Percentiles rank a stretch among this genome's conserved stretches.
phyloP scores from a whole-genome alignment of 2,113 vertebrate species.

The Cephalopholis sonnerati region DNA sequence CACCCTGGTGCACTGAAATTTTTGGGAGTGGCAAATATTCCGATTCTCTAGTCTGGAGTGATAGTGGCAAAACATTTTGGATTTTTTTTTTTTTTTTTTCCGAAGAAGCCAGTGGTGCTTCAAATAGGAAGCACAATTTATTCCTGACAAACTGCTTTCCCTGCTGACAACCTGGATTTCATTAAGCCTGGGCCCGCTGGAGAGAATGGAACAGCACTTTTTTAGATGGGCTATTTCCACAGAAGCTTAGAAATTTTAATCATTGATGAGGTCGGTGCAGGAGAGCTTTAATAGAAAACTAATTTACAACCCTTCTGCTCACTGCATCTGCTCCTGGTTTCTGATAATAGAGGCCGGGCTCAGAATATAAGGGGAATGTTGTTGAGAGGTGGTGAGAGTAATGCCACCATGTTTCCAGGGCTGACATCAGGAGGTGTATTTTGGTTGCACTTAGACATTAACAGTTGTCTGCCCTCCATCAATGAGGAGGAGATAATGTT shows the following conservation, averaged over 20 bases:
- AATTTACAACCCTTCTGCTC: conserved; percentile 72
- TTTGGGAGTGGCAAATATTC: neutral
- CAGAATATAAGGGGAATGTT: conserved; percentile 3
- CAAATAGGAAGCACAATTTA: conserved; percentile 66
- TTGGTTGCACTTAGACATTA: neutral
- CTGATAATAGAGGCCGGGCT: conserved; percentile 39
- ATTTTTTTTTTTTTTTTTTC: neutral
- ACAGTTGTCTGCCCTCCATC: neutral
- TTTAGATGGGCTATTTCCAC: conserved; percentile 74
- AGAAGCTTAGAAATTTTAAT: conserved; percentile 73
- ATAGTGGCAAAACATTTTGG: conserved; percentile 16
- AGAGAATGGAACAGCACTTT: conserved; percentile 62
- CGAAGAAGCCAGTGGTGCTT: conserved; percentile 43
- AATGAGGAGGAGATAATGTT: neutral
- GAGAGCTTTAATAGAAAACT: conserved; percentile 78
- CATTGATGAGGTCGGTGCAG: conserved; percentile 75
- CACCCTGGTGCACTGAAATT: neutral
- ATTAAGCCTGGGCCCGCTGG: conserved; percentile 60
- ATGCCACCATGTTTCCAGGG: neutral
- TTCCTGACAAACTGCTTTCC: conserved; percentile 65
- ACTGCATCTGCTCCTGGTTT: conserved; percentile 63
- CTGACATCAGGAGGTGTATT: neutral
- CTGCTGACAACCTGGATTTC: conserved; percentile 71
- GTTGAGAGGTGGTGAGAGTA: conserved; percentile 8
- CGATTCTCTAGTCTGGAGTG: neutral